Evolutionary conservation across 2,113 vertebrate species (phyloP).

Genomic region (Bos javanicus): DNA sequence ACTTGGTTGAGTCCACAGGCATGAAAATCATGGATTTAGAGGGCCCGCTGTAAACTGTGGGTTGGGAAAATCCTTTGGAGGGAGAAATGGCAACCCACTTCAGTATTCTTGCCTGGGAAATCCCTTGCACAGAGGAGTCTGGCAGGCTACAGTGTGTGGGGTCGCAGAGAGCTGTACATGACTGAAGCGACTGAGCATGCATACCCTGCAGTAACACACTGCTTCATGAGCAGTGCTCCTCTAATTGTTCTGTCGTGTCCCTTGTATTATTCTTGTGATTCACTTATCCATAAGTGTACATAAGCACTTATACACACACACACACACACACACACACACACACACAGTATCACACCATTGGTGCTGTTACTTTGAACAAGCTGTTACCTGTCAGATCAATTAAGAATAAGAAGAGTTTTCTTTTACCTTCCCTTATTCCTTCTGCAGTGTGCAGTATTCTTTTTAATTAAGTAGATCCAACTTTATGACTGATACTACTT

Average conservation of each 20-base stretch:
- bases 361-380: background rate
- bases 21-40: background rate
- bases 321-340: too few species aligned
- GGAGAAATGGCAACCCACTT: background rate
- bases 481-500: background rate
- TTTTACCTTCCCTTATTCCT: background rate
- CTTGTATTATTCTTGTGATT: background rate
- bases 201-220: background rate
- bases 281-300: background rate
- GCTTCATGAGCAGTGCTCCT: background rate
- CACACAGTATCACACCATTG: background rate
- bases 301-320: background rate
- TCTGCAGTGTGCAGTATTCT: background rate
- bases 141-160: background rate
- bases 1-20: background rate
- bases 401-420: background rate
- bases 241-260: background rate
- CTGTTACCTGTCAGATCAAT: background rate
- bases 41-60: background rate
- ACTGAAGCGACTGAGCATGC: background rate
- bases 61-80: background rate
- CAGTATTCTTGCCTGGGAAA: background rate
- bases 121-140: background rate
- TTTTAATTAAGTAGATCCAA: background rate
- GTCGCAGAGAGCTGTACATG: background rate